Percentiles rank a stretch among this genome's conserved stretches.
Evolutionary conservation across 2,888 invertebrate species (phyloP).

Genomic region (Abscondita cerata): DNA sequence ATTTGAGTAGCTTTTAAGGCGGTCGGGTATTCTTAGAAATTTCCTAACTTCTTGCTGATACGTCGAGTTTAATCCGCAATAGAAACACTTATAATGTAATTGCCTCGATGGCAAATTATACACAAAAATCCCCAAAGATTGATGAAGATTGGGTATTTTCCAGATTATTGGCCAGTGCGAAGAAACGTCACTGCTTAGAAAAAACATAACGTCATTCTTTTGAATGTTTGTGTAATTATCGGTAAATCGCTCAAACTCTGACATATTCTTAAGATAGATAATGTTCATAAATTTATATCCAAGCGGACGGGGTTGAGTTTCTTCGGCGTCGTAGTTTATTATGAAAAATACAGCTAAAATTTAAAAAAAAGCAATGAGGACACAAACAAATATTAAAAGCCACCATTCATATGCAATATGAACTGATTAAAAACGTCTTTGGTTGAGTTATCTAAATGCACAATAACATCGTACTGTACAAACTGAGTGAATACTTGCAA

Average conservation of each 20-base stretch:
- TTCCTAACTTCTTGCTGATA: neutral
- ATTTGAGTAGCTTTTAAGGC: constrained; percentile 13
- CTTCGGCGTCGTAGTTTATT: constrained; percentile 6
- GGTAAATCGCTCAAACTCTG: constrained; percentile 1
- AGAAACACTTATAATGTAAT: no score
- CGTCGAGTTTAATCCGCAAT: constrained; percentile 10
- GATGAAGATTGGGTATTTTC: constrained; percentile 9
- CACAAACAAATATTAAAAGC: no score
- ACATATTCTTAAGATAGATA: neutral
- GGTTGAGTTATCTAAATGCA: no score
- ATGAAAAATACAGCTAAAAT: no score
- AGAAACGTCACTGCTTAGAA: neutral
- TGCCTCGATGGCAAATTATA: neutral
- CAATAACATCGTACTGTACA: no score
- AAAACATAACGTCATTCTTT: constrained; percentile 6
- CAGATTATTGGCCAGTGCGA: neutral
- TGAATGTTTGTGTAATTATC: constrained; percentile 5
- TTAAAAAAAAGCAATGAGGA: no score
- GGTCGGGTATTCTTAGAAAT: neutral
- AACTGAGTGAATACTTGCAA: no score
- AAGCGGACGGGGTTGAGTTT: neutral
- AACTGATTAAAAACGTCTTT: no score
- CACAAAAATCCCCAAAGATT: constrained; percentile 9
- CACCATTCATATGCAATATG: no score
- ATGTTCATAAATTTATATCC: constrained; percentile 9